These are phyloP conservation scores for Papilio polytes DNA, from an alignment of 1,140 invertebrate genomes.

Conservation along the genomic window DNA sequence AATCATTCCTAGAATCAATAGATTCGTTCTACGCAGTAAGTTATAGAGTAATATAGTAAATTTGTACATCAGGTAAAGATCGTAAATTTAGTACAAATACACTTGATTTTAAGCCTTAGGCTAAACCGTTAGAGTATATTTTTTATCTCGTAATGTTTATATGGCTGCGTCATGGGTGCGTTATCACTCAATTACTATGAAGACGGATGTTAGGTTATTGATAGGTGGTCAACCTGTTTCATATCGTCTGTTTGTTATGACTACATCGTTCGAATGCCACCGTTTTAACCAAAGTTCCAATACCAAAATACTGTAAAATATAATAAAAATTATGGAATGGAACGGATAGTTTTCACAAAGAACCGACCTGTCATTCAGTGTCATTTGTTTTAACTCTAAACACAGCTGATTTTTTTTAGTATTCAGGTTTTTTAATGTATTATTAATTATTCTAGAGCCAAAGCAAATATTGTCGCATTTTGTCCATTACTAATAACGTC, in stretches of 20 bases:
- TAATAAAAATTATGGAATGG: no score
- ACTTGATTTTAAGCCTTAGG: neutral
- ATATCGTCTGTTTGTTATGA: slow-evolving; percentile 8
- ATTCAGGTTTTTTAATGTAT: neutral
- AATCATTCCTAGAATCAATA: neutral
- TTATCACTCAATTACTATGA: slow-evolving; percentile 28
- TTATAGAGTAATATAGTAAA: neutral
- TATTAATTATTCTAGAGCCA: neutral
- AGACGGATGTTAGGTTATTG: slow-evolving; percentile 26
- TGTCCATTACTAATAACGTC: slow-evolving; percentile 4
- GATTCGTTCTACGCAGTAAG: neutral
- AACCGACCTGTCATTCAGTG: no score
- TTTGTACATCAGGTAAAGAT: neutral
- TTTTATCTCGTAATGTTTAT: neutral
- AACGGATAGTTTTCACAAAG: no score
- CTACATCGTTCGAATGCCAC: neutral
- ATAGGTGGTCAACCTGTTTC: slow-evolving; percentile 22
- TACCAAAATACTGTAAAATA: neutral
- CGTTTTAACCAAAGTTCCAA: neutral
- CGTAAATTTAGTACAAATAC: neutral
- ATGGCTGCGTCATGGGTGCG: neutral
- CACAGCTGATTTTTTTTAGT: neutral
- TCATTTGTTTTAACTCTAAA: no score
- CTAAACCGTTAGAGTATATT: neutral
- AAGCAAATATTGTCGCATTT: slow-evolving; percentile 7